Percentiles rank a stretch among this genome's conserved stretches.
Conservation (phyloP, 2,113 vertebrate species). For the Myrmecophaga tridactyla region DNA sequence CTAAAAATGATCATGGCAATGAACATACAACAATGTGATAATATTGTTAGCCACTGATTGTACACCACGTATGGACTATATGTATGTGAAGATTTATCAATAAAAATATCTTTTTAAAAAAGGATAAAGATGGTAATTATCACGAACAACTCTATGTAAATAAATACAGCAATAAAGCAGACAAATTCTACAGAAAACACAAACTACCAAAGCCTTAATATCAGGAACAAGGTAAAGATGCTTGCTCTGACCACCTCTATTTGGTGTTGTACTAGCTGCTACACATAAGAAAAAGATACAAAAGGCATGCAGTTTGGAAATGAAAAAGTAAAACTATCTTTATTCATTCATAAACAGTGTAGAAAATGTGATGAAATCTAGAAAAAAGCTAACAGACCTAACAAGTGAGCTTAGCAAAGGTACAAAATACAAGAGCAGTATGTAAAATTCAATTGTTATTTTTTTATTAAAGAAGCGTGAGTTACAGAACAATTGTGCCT, state of each 20-base stretch:
- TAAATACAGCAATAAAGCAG: background rate
- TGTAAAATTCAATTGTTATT: background rate
- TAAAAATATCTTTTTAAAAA: no score
- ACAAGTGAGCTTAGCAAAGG: background rate
- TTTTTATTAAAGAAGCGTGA: no score
- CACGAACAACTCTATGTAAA: no score
- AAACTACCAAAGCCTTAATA: background rate
- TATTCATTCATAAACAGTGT: background rate
- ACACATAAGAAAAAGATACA: background rate
- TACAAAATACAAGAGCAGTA: background rate
- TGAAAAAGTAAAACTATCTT: background rate
- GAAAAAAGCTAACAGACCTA: constrained; percentile 14
- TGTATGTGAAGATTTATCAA: no score
- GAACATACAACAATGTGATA: no score
- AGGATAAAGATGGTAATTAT: no score
- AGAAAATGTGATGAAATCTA: no score
- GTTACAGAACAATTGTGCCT: no score
- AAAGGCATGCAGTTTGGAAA: background rate
- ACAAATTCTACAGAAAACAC: background rate
- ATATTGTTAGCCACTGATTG: no score
- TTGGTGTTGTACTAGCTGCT: background rate
- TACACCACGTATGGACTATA: no score
- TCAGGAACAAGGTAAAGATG: background rate
- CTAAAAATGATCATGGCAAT: no score
- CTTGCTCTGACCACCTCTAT: background rate